A percentile compares a stretch with the other conserved stretches of the same genome.
Evolutionary conservation across 2,888 invertebrate genomes (phyloP).

Genomic region (Leucoma salicis): DNA sequence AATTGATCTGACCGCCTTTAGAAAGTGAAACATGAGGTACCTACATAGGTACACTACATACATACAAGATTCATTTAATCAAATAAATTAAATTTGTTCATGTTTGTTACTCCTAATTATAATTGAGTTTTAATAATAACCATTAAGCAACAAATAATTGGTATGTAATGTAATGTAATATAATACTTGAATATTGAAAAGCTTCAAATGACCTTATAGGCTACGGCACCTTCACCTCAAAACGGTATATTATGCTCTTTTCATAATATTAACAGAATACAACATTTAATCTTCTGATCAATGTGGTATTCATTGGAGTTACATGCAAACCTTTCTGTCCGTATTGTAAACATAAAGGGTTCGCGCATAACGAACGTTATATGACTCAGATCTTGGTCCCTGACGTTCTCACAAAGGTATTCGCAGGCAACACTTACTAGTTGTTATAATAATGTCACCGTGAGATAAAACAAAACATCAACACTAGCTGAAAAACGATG

Average conservation of each 20-base stretch:
- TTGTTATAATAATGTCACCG: constrained; percentile 67
- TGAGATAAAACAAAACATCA: constrained; percentile 51
- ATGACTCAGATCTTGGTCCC: constrained; percentile 57
- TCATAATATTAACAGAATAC: constrained; percentile 43
- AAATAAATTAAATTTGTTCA: constrained; percentile 36
- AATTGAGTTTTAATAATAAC: constrained; percentile 30
- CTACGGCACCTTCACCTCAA: constrained; percentile 51
- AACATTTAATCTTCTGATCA: constrained; percentile 36
- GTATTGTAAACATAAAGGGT: constrained; percentile 52
- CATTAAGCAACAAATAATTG: constrained; percentile 38
- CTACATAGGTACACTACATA: no score
- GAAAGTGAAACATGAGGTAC: no score
- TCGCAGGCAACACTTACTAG: constrained; percentile 68
- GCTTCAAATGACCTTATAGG: constrained; percentile 47
- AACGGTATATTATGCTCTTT: constrained; percentile 33
- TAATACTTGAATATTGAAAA: constrained; percentile 40
- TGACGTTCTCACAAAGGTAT: constrained; percentile 72
- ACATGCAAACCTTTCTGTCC: constrained; percentile 21
- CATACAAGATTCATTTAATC: no score
- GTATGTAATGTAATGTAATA: no score
- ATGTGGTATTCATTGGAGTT: constrained; percentile 40
- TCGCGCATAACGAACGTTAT: constrained; percentile 50
- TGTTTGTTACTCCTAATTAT: constrained; percentile 35
- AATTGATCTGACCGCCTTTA: no score
- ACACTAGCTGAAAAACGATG: constrained; percentile 39